phyloP scores from a whole-genome alignment of 2,113 vertebrate species.

The Sakesphorus luctuosus region DNA sequence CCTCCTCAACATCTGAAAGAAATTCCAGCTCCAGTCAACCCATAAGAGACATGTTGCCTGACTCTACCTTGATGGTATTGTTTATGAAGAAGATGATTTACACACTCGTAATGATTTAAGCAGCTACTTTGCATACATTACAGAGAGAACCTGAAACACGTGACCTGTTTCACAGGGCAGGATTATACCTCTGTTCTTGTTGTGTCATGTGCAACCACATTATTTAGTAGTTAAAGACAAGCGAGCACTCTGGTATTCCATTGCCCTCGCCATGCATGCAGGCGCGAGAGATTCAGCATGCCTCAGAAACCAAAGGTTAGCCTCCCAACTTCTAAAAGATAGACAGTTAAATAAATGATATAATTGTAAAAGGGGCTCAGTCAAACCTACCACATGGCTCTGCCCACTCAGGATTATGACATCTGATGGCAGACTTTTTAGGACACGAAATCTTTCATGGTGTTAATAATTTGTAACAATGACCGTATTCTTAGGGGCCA shows the following conservation, averaged over 20 bases:
- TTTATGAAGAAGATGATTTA: constrained; percentile 70
- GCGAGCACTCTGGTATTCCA: constrained; percentile 25
- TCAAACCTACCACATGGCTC: constrained; percentile 45
- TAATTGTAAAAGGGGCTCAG: constrained; percentile 57
- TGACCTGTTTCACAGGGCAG: constrained; percentile 64
- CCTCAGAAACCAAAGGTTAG: constrained; percentile 53
- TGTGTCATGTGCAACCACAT: constrained; percentile 70
- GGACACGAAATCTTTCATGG: constrained; percentile 47
- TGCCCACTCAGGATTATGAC: constrained; percentile 47
- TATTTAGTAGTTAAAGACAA: constrained; percentile 63
- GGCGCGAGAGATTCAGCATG: constrained; percentile 21
- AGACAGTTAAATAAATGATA: constrained; percentile 54
- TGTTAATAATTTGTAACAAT: constrained; percentile 43
- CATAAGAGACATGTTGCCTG: constrained; percentile 65
- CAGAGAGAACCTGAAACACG: constrained; percentile 60
- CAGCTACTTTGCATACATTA: constrained; percentile 66
- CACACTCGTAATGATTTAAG: constrained; percentile 66
- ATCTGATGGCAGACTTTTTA: constrained; percentile 18
- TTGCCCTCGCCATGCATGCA: not conserved
- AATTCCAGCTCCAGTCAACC: constrained; percentile 59
- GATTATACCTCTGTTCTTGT: constrained; percentile 69
- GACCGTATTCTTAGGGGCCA: constrained; percentile 33
- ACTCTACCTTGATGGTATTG: constrained; percentile 63
- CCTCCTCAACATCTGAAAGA: constrained; percentile 44
- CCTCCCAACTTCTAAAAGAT: constrained; percentile 42